Evolutionary conservation across 1,140 invertebrate genomes (phyloP).

Genomic region (Caligus rogercresseyi): DNA sequence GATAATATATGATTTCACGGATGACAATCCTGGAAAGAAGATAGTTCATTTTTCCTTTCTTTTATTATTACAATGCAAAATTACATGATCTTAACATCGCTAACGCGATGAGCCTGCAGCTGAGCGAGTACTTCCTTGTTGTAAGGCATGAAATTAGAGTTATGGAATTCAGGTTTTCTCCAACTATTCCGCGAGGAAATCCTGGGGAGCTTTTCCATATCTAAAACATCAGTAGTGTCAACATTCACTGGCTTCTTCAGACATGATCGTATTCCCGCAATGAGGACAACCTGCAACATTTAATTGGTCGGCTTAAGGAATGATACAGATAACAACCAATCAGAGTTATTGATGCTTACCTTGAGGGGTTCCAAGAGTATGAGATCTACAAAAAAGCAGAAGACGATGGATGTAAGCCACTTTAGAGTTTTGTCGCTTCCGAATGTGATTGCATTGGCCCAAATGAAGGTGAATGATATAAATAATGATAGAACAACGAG

Average conservation of each 20-base stretch:
- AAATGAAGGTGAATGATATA: conserved; percentile 34
- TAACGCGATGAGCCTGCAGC: not conserved
- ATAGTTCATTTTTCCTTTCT: conserved; percentile 28
- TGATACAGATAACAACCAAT: conserved; percentile 24
- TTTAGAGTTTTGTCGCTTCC: conserved; percentile 18
- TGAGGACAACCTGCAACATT: not conserved
- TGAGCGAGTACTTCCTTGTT: not conserved
- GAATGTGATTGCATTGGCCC: conserved; percentile 29
- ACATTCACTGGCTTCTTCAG: not conserved
- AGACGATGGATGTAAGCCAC: conserved; percentile 36
- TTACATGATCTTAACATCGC: conserved; percentile 19
- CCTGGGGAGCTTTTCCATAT: not conserved
- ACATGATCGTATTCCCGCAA: not conserved
- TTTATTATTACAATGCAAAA: conserved; percentile 32
- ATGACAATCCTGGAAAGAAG: conserved; percentile 28
- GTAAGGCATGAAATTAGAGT: not conserved
- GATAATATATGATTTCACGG: conserved; percentile 34
- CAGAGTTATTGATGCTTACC: conserved; percentile 17
- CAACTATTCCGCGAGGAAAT: not conserved
- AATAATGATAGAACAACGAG: conserved; percentile 31
- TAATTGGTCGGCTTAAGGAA: conserved; percentile 26
- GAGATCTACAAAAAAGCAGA: conserved; percentile 36
- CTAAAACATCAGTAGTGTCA: not conserved
- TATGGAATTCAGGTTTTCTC: not conserved
- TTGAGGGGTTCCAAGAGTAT: conserved; percentile 24